phyloP scores from a whole-genome alignment of 1,140 invertebrate genomes.

The Ctenoplectra terminalis region DNA sequence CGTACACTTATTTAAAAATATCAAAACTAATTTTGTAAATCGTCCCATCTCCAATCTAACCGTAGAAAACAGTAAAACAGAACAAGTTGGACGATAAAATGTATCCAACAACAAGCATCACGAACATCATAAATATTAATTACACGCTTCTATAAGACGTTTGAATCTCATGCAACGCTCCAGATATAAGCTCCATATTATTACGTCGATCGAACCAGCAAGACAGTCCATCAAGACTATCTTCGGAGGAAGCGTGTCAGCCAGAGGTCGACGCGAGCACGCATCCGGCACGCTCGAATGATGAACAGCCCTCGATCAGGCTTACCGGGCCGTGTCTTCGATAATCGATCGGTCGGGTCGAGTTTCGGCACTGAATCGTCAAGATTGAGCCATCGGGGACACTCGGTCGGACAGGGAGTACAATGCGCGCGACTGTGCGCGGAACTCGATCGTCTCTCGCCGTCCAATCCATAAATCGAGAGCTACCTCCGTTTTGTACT shows the following conservation, averaged over 20 bases:
- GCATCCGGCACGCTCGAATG: slow-evolving; percentile 28
- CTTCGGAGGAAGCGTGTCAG: neutral
- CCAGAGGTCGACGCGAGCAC: neutral
- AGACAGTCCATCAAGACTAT: slow-evolving; percentile 30
- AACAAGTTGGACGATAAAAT: neutral
- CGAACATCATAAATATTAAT: slow-evolving; percentile 10
- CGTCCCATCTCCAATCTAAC: no score
- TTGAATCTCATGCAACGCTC: neutral
- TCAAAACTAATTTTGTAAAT: no score
- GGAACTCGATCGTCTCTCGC: slow-evolving; percentile 54
- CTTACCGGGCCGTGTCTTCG: slow-evolving; percentile 33
- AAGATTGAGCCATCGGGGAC: slow-evolving; percentile 65
- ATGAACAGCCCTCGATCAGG: slow-evolving; percentile 53
- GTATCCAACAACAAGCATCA: neutral
- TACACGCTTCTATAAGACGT: neutral
- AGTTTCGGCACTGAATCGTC: slow-evolving; percentile 31
- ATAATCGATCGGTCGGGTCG: slow-evolving; percentile 38
- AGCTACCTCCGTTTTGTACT: slow-evolving; percentile 65
- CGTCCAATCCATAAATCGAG: slow-evolving; percentile 67
- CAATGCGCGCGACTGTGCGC: slow-evolving; percentile 41
- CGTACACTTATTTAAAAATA: no score
- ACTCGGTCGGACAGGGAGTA: slow-evolving; percentile 50
- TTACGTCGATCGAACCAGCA: neutral
- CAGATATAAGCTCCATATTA: slow-evolving; percentile 18
- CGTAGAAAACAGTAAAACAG: neutral